Evolutionary conservation across 1,140 invertebrate genomes (phyloP).

Genomic region (Harpegnathos saltator): DNA sequence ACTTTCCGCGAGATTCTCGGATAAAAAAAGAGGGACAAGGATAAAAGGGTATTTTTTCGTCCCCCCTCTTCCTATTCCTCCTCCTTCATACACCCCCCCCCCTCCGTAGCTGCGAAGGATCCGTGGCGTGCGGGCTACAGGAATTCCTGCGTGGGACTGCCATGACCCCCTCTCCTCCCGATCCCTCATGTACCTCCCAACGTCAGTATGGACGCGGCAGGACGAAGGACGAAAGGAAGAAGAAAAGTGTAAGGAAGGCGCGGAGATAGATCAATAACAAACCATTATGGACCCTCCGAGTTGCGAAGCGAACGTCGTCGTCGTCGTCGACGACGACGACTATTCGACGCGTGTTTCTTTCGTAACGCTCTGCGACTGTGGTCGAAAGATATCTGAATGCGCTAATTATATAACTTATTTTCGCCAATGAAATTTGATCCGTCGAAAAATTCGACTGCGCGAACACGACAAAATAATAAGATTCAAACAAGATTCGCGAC

Average conservation of each 20-base stretch:
- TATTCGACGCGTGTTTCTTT: conserved; percentile 66
- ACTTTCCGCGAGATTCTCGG: conserved; percentile 30
- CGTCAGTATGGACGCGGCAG: conserved; percentile 61
- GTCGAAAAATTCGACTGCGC: no score
- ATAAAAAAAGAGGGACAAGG: background rate
- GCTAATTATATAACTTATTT: conserved; percentile 50
- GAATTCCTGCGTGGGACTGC: conserved; percentile 67
- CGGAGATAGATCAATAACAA: conserved; percentile 81
- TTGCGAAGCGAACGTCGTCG: conserved; percentile 56
- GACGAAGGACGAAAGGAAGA: conserved; percentile 70
- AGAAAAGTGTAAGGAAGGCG: conserved; percentile 74
- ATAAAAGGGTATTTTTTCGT: conserved; percentile 21
- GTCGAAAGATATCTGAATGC: conserved; percentile 45
- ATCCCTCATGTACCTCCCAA: conserved; percentile 51
- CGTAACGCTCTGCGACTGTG: conserved; percentile 53
- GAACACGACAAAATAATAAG: no score
- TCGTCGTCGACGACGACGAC: conserved; percentile 25
- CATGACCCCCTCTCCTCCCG: conserved; percentile 29
- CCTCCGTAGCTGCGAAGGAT: conserved; percentile 4
- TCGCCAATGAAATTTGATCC: background rate
- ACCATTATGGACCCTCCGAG: conserved; percentile 81
- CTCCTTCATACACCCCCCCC: background rate
- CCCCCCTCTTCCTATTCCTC: no score
- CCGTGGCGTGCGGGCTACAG: conserved; percentile 26
- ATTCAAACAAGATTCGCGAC: no score